A percentile compares a stretch with the other conserved stretches of the same genome.
Conservation (phyloP, 2,888 invertebrate genomes). For the Cotesia congregata region DNA sequence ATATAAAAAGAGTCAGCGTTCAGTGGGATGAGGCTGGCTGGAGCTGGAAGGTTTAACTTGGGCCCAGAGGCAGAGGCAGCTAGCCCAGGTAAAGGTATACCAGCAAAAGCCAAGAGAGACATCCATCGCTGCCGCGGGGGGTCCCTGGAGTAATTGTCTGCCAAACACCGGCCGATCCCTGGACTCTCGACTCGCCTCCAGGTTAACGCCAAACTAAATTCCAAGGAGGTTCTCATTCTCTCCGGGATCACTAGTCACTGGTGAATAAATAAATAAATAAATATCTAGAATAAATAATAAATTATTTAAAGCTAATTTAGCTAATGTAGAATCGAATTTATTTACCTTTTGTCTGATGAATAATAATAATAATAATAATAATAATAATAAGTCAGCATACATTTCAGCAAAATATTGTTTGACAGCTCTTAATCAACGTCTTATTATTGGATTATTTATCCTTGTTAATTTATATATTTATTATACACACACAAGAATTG, state of each 20-base stretch:
- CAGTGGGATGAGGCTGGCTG: constrained; percentile 34
- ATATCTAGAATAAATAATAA: background rate
- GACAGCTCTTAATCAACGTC: constrained; percentile 25
- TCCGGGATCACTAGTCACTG: background rate
- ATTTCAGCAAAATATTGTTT: constrained; percentile 10
- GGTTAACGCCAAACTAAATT: constrained; percentile 60
- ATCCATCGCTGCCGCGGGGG: constrained; percentile 68
- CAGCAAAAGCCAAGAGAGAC: constrained; percentile 63
- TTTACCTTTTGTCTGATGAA: background rate
- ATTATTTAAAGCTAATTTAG: constrained; percentile 25
- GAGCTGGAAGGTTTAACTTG: constrained; percentile 28
- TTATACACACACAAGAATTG: background rate
- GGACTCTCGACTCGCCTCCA: constrained; percentile 50
- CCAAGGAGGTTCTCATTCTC: constrained; percentile 59
- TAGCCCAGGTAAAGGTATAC: constrained; percentile 41
- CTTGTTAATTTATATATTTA: constrained; percentile 28
- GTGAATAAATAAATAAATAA: background rate
- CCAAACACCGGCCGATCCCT: constrained; percentile 62
- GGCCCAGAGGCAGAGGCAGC: constrained; percentile 30
- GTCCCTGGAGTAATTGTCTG: constrained; percentile 68
- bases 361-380: too few relatives aligned
- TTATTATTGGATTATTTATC: constrained; percentile 29
- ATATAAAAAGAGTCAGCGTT: constrained; percentile 5
- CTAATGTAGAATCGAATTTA: constrained; percentile 11
- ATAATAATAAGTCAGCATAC: constrained; percentile 14